phyloP scores from a whole-genome alignment of 2,797 vertebrate species.

The Neosalanx taihuensis region DNA sequence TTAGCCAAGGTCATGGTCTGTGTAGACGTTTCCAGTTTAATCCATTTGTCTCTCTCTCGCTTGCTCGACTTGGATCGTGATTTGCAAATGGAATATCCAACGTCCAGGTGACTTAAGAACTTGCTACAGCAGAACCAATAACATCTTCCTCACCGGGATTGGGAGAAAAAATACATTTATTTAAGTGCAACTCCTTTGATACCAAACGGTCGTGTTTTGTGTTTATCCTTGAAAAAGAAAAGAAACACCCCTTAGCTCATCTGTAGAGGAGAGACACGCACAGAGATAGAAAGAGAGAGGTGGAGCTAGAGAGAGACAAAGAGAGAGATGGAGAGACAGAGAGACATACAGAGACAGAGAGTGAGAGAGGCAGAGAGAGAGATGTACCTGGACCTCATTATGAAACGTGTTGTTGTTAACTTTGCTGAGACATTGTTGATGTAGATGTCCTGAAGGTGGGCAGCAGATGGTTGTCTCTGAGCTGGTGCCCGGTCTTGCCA shows the following conservation, averaged over 20 bases:
- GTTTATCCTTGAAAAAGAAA: background rate
- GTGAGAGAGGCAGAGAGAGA: too few species aligned
- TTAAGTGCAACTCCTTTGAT: background rate
- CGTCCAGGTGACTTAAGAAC: background rate
- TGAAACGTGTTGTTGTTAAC: background rate
- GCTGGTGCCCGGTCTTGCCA: conserved; percentile 27
- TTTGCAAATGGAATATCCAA: background rate
- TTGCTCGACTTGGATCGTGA: background rate
- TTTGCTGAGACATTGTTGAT: background rate
- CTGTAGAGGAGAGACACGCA: background rate
- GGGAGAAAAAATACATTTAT: background rate
- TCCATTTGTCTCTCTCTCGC: background rate
- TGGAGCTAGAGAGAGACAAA: too few species aligned
- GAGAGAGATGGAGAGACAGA: too few species aligned
- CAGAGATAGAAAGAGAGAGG: too few species aligned
- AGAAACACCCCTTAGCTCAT: background rate
- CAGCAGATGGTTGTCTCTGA: conserved; percentile 43
- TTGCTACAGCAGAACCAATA: background rate
- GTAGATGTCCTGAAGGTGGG: conserved; percentile 3
- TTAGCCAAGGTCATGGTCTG: background rate
- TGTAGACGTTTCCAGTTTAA: background rate
- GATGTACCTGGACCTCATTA: background rate
- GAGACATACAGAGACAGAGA: too few species aligned
- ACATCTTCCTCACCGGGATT: background rate
- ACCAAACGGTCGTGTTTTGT: background rate